phyloP scores from a whole-genome alignment of 1,140 invertebrate genomes.

The Thaumetopoea pityocampa region DNA sequence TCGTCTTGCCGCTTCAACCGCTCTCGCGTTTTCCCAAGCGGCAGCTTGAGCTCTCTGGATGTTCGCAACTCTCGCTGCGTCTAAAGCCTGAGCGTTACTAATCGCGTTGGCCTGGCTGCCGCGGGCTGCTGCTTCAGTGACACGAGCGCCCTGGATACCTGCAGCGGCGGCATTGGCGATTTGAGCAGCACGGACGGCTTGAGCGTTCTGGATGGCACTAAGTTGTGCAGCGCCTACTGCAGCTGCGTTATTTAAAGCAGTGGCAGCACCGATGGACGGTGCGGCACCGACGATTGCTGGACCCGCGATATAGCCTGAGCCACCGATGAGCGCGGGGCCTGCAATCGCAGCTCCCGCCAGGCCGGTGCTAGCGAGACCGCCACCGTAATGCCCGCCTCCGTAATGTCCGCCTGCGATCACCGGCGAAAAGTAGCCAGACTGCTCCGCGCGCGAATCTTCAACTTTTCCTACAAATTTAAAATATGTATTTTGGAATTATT shows the following conservation, averaged over 20 bases:
- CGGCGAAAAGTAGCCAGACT: slow-evolving; percentile 31
- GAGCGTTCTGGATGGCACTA: slow-evolving; percentile 65
- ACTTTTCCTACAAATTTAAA: slow-evolving; percentile 36
- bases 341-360: slow-evolving; percentile 20
- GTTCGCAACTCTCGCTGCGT: slow-evolving; percentile 56
- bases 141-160: slow-evolving; percentile 57
- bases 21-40: slow-evolving; percentile 57
- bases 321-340: slow-evolving; percentile 12
- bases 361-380: slow-evolving; percentile 12
- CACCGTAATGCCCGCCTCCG: slow-evolving; percentile 4
- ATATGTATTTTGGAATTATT: too few species aligned
- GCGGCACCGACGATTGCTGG: slow-evolving; percentile 19
- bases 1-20: slow-evolving; percentile 50
- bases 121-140: slow-evolving; percentile 51
- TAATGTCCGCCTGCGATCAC: slow-evolving; percentile 21
- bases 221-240: slow-evolving; percentile 58
- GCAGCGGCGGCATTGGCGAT: slow-evolving; percentile 58
- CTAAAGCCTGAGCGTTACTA: slow-evolving; percentile 56
- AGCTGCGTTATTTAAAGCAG: slow-evolving; percentile 52
- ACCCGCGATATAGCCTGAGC: neutral
- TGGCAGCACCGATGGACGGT: slow-evolving; percentile 33
- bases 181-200: slow-evolving; percentile 56
- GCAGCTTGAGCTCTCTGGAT: slow-evolving; percentile 60
- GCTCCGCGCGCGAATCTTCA: slow-evolving; percentile 36
- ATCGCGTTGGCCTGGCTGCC: slow-evolving; percentile 53